Conservation (phyloP, 2,113 vertebrate species). For the Monopterus albus region DNA sequence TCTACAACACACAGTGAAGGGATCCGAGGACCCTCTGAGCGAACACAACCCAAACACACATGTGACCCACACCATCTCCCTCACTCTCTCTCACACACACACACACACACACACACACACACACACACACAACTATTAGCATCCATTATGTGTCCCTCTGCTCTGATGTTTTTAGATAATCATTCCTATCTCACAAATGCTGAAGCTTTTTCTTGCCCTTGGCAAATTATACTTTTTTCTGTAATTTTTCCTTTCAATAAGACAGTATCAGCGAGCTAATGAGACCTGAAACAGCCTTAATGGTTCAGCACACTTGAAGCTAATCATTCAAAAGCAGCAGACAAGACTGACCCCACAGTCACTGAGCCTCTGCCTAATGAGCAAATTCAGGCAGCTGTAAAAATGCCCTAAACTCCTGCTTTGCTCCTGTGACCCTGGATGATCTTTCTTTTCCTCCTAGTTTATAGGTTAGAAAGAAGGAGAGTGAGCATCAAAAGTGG, state of each 20-base stretch:
- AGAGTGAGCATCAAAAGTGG: background rate
- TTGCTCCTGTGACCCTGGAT: too few relatives aligned
- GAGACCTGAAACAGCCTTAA: slow-evolving; percentile 28
- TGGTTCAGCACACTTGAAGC: slow-evolving; percentile 27
- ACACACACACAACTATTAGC: slow-evolving; percentile 8
- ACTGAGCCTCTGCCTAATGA: slow-evolving; percentile 32
- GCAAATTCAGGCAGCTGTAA: slow-evolving; percentile 25
- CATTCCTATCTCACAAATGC: slow-evolving; percentile 7
- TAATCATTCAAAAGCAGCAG: slow-evolving; percentile 53
- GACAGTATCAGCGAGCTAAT: slow-evolving; percentile 30
- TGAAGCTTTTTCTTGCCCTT: background rate
- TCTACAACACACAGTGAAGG: too few relatives aligned
- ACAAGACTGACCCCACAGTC: slow-evolving; percentile 35
- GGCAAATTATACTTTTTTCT: slow-evolving; percentile 23
- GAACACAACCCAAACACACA: background rate
- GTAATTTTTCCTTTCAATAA: slow-evolving; percentile 9
- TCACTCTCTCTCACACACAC: too few relatives aligned
- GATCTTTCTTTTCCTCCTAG: background rate
- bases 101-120: too few relatives aligned
- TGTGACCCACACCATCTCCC: background rate
- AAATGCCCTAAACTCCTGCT: too few relatives aligned
- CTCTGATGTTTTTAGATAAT: slow-evolving; percentile 8
- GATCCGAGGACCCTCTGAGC: too few relatives aligned
- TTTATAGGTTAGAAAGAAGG: background rate
- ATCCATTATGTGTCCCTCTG: background rate